Base-by-base conservation (phyloP, 2,113 vertebrate species). In the Crotalus helleri region DNA sequence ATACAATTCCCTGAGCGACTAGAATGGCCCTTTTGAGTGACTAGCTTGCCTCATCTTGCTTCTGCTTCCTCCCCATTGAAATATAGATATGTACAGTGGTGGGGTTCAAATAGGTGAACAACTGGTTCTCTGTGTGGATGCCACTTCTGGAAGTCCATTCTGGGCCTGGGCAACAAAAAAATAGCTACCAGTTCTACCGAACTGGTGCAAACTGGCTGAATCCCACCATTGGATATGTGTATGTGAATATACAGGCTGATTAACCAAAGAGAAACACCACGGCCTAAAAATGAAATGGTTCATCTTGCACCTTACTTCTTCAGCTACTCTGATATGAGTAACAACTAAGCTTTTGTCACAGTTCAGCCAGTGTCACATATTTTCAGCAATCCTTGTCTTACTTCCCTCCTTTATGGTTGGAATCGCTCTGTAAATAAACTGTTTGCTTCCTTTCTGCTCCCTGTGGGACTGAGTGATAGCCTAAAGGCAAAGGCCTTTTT, bases 361-460 rank as follows among this genome's bases (percentile, higher is more conserved):
- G 33, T 58, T 61, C 23, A 89, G 55, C 39, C 54, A 93, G 69
- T 49, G 46, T 24, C 57, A 94, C 88, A 5, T 55, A 88, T 74
- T 95, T 93, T 91, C 8, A 64, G 51, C 21, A 74, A 4, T 0
- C 3, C 90, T 92, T 51, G 61, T 93, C 91, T 93, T 93, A 81
- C 93, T 93, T 93, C 49, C 87, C 51, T 58, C 91, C 90, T 90
- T 88, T 4, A 0, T 57, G n/a, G 94, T 96, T 91, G 90, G 91
- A 92, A 95, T 39, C 6, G 33, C 12, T 94, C 93, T 92, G 90
- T 89, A 95, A 96, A 94, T 94, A 96, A 96, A 94, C 91, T 94
- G 85, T 91, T 93, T 51, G 19, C 92, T 96, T 94, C 94, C 95
- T 95, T 88, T 93, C 54, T 85, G 49, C 51, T 96, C 91, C 94